A percentile compares a stretch with the other conserved stretches of the same genome.
phyloP scores from a whole-genome alignment of 2,797 vertebrate species.

The Lates japonicus region DNA sequence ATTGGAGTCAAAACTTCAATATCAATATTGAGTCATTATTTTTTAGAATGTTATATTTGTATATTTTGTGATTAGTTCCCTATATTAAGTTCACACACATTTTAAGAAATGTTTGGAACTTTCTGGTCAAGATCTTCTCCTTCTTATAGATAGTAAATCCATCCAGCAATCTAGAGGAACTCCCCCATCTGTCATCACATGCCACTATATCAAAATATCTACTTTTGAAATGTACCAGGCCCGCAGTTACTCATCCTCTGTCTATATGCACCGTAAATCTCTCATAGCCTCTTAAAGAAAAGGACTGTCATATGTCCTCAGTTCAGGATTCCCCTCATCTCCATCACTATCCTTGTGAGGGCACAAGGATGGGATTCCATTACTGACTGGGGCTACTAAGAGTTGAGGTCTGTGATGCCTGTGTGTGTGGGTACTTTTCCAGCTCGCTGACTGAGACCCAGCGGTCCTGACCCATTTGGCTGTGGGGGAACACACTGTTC shows the following conservation, averaged over 20 bases:
- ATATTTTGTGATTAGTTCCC: neutral
- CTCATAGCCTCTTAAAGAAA: neutral
- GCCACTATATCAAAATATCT: neutral
- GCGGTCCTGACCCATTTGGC: conserved; percentile 64
- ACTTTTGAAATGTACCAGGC: conserved; percentile 1
- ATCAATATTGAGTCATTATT: neutral
- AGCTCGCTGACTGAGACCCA: conserved; percentile 61
- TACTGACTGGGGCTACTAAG: neutral
- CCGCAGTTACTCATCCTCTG: neutral
- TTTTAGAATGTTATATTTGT: neutral
- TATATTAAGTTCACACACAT: neutral
- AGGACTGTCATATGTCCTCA: neutral
- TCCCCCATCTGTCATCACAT: neutral
- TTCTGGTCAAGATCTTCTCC: too few species aligned
- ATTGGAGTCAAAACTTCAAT: neutral
- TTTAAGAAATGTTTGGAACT: neutral
- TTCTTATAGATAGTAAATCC: neutral
- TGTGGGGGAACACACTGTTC: conserved; percentile 62
- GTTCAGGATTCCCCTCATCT: conserved; percentile 2
- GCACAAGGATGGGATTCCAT: conserved; percentile 2
- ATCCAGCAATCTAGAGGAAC: conserved; percentile 19
- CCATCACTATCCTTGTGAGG: neutral
- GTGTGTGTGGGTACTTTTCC: conserved; percentile 51
- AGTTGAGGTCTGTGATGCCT: conserved; percentile 32
- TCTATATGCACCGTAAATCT: neutral